Conservation (phyloP, 2,888 invertebrate species). For the Rhyacophila evoluta region DNA sequence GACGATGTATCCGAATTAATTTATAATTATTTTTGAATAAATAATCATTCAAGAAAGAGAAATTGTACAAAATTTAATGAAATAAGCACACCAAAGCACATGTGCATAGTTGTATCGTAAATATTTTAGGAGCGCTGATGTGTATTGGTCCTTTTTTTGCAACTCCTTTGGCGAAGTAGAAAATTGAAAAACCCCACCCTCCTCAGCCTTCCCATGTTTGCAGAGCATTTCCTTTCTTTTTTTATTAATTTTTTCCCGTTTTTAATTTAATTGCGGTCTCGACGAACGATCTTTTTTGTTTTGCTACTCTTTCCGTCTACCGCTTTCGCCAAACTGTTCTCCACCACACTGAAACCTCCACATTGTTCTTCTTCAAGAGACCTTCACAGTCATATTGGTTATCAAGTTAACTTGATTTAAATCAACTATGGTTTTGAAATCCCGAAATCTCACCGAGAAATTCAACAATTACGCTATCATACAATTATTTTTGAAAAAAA, state of each 20-base stretch:
- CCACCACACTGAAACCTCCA: not conserved
- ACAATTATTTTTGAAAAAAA: too few species aligned
- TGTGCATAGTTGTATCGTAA: too few species aligned
- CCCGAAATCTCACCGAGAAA: too few species aligned
- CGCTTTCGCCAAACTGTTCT: constrained; percentile 5
- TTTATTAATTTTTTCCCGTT: constrained; percentile 32
- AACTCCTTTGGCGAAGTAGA: constrained; percentile 23
- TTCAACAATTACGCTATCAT: too few species aligned
- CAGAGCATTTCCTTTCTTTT: constrained; percentile 20
- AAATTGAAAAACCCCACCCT: constrained; percentile 40
- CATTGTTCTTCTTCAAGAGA: not conserved
- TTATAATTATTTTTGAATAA: too few species aligned
- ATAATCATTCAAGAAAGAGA: too few species aligned
- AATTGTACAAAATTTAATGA: too few species aligned
- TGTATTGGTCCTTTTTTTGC: not conserved
- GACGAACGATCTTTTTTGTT: constrained; percentile 1
- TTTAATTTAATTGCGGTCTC: constrained; percentile 44
- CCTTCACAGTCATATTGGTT: not conserved
- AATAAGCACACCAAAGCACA: too few species aligned
- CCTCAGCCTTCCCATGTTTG: constrained; percentile 27
- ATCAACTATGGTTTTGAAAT: too few species aligned
- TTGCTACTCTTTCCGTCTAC: constrained; percentile 1
- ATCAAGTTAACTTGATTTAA: too few species aligned
- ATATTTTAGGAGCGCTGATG: not conserved
- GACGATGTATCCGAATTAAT: too few species aligned